Evolutionary conservation across 2,113 vertebrate genomes (phyloP).

Genomic region (Malurus alboscapulatus): DNA sequence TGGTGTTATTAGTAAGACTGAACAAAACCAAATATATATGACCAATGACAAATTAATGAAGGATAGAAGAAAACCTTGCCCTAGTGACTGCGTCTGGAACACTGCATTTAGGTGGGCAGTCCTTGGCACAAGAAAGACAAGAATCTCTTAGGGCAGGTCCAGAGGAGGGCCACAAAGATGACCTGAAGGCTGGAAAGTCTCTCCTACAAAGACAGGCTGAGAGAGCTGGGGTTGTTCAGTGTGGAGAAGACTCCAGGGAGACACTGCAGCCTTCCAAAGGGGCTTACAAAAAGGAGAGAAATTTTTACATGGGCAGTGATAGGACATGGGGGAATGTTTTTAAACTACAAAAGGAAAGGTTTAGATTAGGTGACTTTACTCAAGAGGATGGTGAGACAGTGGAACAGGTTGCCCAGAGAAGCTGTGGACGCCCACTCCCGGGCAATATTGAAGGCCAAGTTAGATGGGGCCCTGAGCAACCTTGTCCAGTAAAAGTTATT

Average conservation of each 20-base stretch:
- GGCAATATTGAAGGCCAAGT: background rate
- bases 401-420: background rate
- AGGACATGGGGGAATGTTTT: background rate
- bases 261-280: background rate
- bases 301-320: background rate
- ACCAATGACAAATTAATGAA: background rate
- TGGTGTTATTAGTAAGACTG: background rate
- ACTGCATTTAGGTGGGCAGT: background rate
- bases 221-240: background rate
- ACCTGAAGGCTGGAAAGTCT: background rate
- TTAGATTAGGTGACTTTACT: background rate
- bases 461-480: background rate
- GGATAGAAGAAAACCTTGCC: background rate
- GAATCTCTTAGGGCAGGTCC: background rate
- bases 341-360: background rate
- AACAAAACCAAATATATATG: background rate
- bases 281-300: background rate
- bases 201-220: background rate
- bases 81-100: background rate
- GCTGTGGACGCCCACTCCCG: background rate
- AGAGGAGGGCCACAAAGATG: background rate
- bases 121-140: rapidly evolving
- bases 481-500: background rate
- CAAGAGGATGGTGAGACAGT: background rate
- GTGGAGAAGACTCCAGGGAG: background rate